phyloP scores from a whole-genome alignment of 2,888 invertebrate genomes.

The Tuta absoluta region DNA sequence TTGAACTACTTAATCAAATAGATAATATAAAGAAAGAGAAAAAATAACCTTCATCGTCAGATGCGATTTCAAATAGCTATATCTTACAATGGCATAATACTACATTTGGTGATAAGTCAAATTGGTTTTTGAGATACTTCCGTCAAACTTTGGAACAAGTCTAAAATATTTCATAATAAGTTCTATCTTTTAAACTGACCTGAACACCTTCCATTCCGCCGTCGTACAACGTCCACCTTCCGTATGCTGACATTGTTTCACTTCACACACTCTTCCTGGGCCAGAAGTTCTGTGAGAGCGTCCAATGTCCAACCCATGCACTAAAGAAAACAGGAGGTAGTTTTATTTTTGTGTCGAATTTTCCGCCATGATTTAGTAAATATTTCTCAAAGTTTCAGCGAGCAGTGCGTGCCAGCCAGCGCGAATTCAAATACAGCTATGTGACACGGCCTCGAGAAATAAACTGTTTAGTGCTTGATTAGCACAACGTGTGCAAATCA shows the following conservation, averaged over 20 bases:
- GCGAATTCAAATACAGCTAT: slow-evolving; percentile 57
- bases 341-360: not conserved
- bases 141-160: not conserved
- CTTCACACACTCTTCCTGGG: slow-evolving; percentile 9
- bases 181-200: slow-evolving; percentile 44
- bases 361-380: not conserved
- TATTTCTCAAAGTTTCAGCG: not conserved
- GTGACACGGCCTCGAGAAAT: slow-evolving; percentile 61
- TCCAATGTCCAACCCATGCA: not conserved
- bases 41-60: not conserved
- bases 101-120: not conserved
- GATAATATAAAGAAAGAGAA: not conserved
- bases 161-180: slow-evolving; percentile 17
- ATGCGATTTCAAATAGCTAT: not conserved
- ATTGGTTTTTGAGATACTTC: not conserved
- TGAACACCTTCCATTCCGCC: slow-evolving; percentile 64
- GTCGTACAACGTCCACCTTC: slow-evolving; percentile 69
- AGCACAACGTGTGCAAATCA: slow-evolving; percentile 76
- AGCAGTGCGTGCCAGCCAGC: slow-evolving; percentile 36
- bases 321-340: not conserved
- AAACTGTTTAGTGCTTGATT: slow-evolving; percentile 77
- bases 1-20: too few relatives aligned
- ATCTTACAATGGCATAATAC: not conserved
- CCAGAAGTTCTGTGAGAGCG: not conserved
- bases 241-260: slow-evolving; percentile 58